phyloP scores from a whole-genome alignment of 2,113 vertebrate species.

The Glaucomys volans region DNA sequence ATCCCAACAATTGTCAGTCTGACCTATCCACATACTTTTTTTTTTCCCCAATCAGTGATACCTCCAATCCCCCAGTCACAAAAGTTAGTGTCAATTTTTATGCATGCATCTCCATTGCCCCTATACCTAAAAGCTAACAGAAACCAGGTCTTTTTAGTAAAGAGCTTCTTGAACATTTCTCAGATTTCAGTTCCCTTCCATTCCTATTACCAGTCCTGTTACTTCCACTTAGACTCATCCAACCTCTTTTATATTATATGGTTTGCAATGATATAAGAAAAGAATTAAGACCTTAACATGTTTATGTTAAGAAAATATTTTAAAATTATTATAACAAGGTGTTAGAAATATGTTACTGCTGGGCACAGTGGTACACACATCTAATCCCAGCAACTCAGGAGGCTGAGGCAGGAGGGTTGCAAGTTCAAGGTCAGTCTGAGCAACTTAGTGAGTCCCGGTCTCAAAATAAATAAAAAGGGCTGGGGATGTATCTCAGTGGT shows the following conservation, averaged over 20 bases:
- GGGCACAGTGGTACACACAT: not conserved
- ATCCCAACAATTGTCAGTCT: not conserved
- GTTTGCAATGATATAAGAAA: constrained; percentile 28
- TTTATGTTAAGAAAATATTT: constrained; percentile 33
- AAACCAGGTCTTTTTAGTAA: not conserved
- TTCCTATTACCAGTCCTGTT: not conserved
- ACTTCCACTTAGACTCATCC: not conserved
- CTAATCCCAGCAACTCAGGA: not conserved
- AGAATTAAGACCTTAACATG: constrained; percentile 12
- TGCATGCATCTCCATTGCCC: not conserved
- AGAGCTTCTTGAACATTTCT: not conserved
- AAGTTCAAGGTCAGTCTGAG: not conserved
- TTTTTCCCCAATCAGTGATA: not conserved
- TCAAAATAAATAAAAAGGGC: not conserved
- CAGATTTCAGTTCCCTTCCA: not conserved
- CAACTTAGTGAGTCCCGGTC: not conserved
- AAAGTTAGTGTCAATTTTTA: not conserved
- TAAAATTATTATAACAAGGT: not conserved
- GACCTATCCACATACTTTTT: not conserved
- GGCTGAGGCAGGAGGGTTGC: not conserved
- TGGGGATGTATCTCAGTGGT: too few species aligned
- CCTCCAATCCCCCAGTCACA: not conserved
- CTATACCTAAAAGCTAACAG: not conserved
- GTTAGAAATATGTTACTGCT: constrained; percentile 9
- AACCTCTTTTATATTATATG: not conserved